Conservation (phyloP, 2,888 invertebrate genomes). For the Brachyopa scutellaris region DNA sequence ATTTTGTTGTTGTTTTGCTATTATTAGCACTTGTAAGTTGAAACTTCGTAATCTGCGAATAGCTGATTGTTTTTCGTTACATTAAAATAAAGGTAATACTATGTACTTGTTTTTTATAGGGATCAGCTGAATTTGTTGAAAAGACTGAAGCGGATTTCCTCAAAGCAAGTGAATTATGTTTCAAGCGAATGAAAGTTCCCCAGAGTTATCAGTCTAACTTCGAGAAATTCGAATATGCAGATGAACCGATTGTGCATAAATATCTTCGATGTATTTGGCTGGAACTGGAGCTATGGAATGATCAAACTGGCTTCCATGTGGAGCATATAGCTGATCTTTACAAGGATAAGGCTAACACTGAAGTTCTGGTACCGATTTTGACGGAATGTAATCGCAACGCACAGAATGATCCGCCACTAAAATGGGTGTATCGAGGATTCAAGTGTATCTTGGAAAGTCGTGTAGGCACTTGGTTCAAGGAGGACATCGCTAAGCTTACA, state of each 20-base stretch:
- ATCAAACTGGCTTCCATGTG: constrained; percentile 73
- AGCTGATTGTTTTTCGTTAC: neutral
- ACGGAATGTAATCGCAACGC: constrained; percentile 74
- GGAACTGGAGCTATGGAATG: constrained; percentile 74
- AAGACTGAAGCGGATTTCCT: constrained; percentile 63
- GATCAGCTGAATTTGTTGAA: neutral
- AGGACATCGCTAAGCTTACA: constrained; percentile 63
- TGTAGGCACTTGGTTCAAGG: constrained; percentile 74
- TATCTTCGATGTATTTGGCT: constrained; percentile 73
- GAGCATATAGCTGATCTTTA: constrained; percentile 73
- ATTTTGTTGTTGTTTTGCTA: constrained; percentile 7
- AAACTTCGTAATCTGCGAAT: neutral
- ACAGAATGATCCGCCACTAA: constrained; percentile 67
- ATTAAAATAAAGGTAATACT: too few species aligned
- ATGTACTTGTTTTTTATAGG: neutral
- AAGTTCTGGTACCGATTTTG: constrained; percentile 73
- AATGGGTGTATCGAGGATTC: constrained; percentile 73
- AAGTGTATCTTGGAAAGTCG: constrained; percentile 73
- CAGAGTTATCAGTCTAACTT: constrained; percentile 32
- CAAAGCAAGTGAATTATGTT: constrained; percentile 60
- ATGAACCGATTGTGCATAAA: constrained; percentile 73
- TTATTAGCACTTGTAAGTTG: constrained; percentile 18
- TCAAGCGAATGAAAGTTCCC: constrained; percentile 41
- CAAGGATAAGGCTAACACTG: constrained; percentile 73
- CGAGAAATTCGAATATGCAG: constrained; percentile 73